phyloP scores from a whole-genome alignment of 2,888 invertebrate genomes.

The Phyto melanocephala region DNA sequence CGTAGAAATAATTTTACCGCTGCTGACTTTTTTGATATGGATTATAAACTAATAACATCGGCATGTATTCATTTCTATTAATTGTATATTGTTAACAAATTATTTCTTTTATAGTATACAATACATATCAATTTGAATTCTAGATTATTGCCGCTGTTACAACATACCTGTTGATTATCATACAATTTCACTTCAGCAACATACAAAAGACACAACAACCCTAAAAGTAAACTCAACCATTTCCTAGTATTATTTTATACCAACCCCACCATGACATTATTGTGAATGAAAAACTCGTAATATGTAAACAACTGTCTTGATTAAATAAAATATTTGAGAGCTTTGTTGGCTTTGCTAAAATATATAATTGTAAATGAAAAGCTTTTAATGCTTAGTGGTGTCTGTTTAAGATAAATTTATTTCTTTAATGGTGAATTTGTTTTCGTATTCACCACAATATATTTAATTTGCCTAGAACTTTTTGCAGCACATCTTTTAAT shows the following conservation, averaged over 20 bases:
- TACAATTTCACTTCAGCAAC: conserved; percentile 69
- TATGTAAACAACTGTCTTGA: not conserved
- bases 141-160: conserved; percentile 71
- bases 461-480: too few relatives aligned
- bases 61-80: conserved; percentile 51
- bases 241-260: too few relatives aligned
- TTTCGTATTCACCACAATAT: too few relatives aligned
- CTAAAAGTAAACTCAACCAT: not conserved
- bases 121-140: too few relatives aligned
- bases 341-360: too few relatives aligned
- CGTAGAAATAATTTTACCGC: conserved; percentile 70
- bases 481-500: too few relatives aligned
- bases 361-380: too few relatives aligned
- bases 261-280: not conserved
- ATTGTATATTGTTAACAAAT: not conserved
- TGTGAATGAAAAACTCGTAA: not conserved
- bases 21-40: conserved; percentile 71
- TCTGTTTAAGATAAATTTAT: too few relatives aligned
- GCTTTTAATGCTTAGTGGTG: too few relatives aligned
- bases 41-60: conserved; percentile 72
- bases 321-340: not conserved
- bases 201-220: conserved; percentile 13
- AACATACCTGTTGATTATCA: conserved; percentile 72
- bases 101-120: too few relatives aligned
- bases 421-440: too few relatives aligned